These are phyloP conservation scores for Oxyscelio sp. DNA, from an alignment of 2,888 invertebrate genomes.

Conservation along the genomic window DNA sequence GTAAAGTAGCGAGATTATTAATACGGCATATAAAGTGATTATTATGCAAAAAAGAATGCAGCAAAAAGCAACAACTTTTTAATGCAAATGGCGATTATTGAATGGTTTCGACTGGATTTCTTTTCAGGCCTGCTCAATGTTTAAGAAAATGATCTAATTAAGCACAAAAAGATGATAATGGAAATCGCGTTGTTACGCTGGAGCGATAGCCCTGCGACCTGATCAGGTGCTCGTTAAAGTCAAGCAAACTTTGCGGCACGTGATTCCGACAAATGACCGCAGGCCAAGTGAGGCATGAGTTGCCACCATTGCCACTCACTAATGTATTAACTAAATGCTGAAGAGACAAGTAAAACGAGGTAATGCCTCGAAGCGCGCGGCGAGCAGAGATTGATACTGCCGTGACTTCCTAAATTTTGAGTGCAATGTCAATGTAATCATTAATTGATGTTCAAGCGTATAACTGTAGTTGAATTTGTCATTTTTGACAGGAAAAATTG, in stretches of 20 bases:
- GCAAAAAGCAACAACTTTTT: too few species aligned
- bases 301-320: neutral
- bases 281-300: neutral
- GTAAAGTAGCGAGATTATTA: too few species aligned
- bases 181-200: slow-evolving; percentile 17
- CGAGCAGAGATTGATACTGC: neutral
- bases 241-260: slow-evolving; percentile 8
- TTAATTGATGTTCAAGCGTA: neutral
- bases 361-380: neutral
- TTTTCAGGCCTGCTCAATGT: neutral
- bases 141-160: slow-evolving; percentile 8
- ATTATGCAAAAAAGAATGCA: too few species aligned
- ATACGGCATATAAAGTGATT: too few species aligned
- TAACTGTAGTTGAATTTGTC: too few species aligned
- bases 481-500: too few species aligned
- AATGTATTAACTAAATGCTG: neutral
- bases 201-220: slow-evolving; percentile 14
- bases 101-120: slow-evolving; percentile 1
- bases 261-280: slow-evolving; percentile 6
- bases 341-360: slow-evolving; percentile 15
- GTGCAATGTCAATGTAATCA: too few species aligned
- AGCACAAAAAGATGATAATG: slow-evolving; percentile 1
- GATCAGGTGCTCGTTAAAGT: slow-evolving; percentile 16
- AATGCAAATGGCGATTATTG: too few species aligned
- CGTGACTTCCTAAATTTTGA: neutral